Evolutionary conservation across 2,888 invertebrate species (phyloP).

Genomic region (Acholoe squamosa): DNA sequence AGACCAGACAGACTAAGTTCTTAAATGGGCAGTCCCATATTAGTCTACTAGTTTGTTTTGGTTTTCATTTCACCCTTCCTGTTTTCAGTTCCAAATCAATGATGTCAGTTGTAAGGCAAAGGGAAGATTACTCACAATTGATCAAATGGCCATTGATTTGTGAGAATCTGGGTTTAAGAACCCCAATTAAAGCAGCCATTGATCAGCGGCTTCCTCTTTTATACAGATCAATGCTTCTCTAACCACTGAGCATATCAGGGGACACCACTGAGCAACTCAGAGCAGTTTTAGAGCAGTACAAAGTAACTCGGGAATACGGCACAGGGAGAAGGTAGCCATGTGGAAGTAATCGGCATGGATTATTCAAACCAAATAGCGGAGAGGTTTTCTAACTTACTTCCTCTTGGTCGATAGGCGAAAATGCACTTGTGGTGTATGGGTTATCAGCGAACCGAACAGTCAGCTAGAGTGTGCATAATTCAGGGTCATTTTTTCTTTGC

Average conservation of each 20-base stretch:
- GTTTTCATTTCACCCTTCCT: no score
- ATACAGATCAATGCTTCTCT: slow-evolving; percentile 4
- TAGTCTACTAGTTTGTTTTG: no score
- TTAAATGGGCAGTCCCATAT: no score
- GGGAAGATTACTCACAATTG: neutral
- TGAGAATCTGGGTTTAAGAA: slow-evolving; percentile 1
- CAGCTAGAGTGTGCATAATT: neutral
- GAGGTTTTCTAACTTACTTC: neutral
- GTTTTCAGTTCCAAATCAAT: neutral
- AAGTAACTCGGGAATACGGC: neutral
- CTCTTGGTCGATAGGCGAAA: neutral
- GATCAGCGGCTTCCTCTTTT: neutral
- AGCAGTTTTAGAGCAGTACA: neutral
- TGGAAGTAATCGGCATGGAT: neutral
- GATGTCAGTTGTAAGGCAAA: neutral
- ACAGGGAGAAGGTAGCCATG: neutral
- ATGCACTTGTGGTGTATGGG: neutral
- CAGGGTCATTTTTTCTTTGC: no score
- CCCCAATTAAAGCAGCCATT: neutral
- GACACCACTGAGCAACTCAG: neutral
- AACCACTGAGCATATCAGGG: neutral
- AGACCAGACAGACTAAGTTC: no score
- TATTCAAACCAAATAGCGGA: neutral
- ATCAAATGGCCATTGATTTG: neutral
- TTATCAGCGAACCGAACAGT: neutral